Base-by-base conservation (phyloP, 2,797 vertebrate genomes). In the Antennarius maculatus region DNA sequence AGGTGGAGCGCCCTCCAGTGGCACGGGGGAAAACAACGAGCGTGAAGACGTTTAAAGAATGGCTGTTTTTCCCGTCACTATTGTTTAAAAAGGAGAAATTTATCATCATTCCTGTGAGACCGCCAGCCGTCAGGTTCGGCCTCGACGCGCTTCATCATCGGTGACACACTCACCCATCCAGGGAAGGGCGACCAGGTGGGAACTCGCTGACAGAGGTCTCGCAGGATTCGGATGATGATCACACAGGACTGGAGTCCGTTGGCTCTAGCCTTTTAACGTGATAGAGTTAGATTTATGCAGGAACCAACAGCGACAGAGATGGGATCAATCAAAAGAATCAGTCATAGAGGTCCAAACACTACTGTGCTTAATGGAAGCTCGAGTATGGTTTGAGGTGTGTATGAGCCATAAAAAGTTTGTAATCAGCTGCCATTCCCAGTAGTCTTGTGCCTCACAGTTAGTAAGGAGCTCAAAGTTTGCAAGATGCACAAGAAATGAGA, bases 221-320 rank as follows among this genome's bases (percentile, higher is more conserved):
- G 93, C 77, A 99, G 96, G 89, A 99, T 97, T 69, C 97, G 96
- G 91, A 99, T 99, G 90, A 98, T 95, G 93, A 99, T 92, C 90
- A 98, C 97, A 84, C 97, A 99, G 88, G 97, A 99, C 85, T 99
- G 97, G 69, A 99, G 96, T 80, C 97, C 97, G 71, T 99, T 99
- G 92, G 97, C 97, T 94, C 97, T 98, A 96, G 97, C 97, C 97
- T 99, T 92, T 95, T 92, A 94, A 94, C 90, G 91, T 87, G 95
- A 95, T 90, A 95, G 90, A 95, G 93, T 88, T 92, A 93, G 90
- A 66, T 94, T 93, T 93, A 92, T 52, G 91, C 74, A 85, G 82
- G 76, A 85, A 82, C 69, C 80, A 88, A 84, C 47, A 49, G 62
- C 48, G 86, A 89, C 76, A 86, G 71, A 81, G 76, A 76, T 79